These are phyloP conservation scores for Dysidea cf. avara DNA, from an alignment of 37 sponge, comb jelly and placozoan species.

Conservation along the genomic window DNA sequence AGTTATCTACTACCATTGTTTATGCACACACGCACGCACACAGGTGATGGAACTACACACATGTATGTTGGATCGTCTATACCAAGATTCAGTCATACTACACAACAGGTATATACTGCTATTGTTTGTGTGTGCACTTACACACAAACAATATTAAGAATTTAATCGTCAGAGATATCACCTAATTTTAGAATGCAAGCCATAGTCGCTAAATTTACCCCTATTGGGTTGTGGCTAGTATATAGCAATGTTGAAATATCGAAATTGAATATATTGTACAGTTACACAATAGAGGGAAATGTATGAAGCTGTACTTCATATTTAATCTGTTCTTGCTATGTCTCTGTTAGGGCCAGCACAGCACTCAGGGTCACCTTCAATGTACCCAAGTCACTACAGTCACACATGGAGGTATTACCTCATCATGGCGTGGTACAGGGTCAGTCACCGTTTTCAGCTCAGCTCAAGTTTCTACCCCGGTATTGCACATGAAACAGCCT, in stretches of 20 bases:
- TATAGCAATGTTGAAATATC: no score
- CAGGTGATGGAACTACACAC: constrained; percentile 66
- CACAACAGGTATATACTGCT: constrained; percentile 65
- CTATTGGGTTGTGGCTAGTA: neutral
- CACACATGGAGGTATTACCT: constrained; percentile 78
- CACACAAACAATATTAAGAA: no score
- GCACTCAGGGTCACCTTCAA: constrained; percentile 58
- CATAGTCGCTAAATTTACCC: neutral
- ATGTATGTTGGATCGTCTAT: constrained; percentile 77
- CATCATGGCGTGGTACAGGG: constrained; percentile 71
- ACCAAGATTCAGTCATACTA: constrained; percentile 79
- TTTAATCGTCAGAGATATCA: no score
- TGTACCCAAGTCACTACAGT: constrained; percentile 47
- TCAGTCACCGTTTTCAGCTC: constrained; percentile 54
- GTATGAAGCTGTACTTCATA: neutral
- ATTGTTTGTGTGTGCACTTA: neutral
- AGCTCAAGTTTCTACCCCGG: constrained; percentile 88
- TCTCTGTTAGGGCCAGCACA: constrained; percentile 38
- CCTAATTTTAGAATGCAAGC: no score
- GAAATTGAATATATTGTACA: neutral
- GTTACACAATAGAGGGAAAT: neutral
- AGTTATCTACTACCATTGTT: neutral
- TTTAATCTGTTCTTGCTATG: constrained; percentile 2
- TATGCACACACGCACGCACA: neutral
- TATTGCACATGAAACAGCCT: no score